Evolutionary conservation across 2,888 invertebrate species (phyloP).

Genomic region (Herminia tarsipennalis): DNA sequence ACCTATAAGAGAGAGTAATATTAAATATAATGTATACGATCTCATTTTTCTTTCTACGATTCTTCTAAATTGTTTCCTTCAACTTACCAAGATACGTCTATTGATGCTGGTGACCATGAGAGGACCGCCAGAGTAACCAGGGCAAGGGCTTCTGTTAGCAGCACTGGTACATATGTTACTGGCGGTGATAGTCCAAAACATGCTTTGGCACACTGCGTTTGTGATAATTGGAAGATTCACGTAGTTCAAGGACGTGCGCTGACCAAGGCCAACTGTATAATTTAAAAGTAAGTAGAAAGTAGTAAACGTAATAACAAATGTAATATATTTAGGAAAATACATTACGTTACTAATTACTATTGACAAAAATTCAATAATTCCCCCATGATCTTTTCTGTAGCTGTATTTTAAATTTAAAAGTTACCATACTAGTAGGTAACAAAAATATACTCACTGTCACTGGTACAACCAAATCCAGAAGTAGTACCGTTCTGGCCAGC

Average conservation of each 20-base stretch:
- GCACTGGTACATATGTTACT: slow-evolving; percentile 62
- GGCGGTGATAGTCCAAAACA: slow-evolving; percentile 45
- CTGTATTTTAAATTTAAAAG: too few species aligned
- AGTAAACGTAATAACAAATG: too few species aligned
- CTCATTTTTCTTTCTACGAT: background rate
- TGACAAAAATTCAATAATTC: too few species aligned
- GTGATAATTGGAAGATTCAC: slow-evolving; percentile 45
- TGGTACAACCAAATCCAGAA: slow-evolving; percentile 54
- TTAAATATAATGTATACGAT: background rate
- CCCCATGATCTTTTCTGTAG: too few species aligned
- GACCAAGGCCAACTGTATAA: background rate
- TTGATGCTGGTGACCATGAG: slow-evolving; percentile 23
- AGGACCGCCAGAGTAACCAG: slow-evolving; percentile 71
- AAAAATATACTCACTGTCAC: slow-evolving; percentile 43
- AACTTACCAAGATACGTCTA: slow-evolving; percentile 2
- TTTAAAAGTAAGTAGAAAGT: too few species aligned
- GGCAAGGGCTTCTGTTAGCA: slow-evolving; percentile 48
- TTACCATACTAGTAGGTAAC: too few species aligned
- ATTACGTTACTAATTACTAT: too few species aligned
- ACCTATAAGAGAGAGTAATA: slow-evolving; percentile 34
- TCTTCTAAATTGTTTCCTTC: background rate
- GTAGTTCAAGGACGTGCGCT: background rate
- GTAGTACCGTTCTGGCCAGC: slow-evolving; percentile 41
- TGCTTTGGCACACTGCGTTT: slow-evolving; percentile 44
- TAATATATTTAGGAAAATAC: too few species aligned